Conservation (phyloP, 2,113 vertebrate genomes). For the Vidua chalybeata region DNA sequence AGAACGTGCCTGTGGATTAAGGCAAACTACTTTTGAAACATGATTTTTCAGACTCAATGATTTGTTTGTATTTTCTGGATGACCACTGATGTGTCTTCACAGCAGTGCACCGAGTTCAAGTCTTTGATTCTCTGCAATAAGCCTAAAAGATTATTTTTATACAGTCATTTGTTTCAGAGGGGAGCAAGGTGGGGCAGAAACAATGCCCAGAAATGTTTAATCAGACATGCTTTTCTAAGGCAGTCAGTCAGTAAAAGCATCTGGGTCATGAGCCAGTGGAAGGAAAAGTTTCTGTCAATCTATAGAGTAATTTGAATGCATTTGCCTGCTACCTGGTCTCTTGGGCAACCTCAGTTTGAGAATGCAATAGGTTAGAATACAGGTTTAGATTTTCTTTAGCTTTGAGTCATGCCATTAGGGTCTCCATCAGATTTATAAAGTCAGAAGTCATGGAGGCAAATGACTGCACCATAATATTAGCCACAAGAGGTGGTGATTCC, state of each 20-base stretch:
- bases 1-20: neutral
- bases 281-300: neutral
- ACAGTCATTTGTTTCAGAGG: neutral
- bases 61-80: neutral
- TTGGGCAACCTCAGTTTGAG: neutral
- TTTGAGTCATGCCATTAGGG: neutral
- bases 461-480: neutral
- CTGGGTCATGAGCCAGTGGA: neutral
- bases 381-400: neutral
- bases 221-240: neutral
- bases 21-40: neutral
- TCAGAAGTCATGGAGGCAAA: neutral
- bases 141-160: neutral
- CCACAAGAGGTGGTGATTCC: neutral
- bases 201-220: neutral
- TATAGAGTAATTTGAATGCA: neutral
- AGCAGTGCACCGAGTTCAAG: neutral
- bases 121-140: neutral
- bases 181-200: neutral
- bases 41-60: neutral
- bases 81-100: neutral
- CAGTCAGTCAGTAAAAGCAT: neutral
- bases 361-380: neutral
- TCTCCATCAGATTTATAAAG: neutral
- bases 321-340: neutral